A percentile compares a stretch with the other conserved stretches of the same genome.
phyloP scores from a whole-genome alignment of 1,140 invertebrate genomes.

The Tetramorium simillimum region DNA sequence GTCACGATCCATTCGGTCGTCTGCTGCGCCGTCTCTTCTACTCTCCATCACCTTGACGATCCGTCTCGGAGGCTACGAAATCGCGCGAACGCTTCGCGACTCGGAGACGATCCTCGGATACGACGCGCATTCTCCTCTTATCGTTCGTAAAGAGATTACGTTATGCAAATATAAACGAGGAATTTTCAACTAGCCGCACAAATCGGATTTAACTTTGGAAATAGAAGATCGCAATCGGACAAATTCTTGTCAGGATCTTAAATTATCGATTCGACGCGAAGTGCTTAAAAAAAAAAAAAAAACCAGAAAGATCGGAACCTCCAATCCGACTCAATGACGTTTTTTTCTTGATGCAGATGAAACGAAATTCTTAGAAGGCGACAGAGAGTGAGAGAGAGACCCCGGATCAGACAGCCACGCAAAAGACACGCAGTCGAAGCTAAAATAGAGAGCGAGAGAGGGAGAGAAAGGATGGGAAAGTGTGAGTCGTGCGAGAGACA shows the following conservation, averaged over 20 bases:
- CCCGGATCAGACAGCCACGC: slow-evolving; percentile 67
- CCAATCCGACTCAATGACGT: slow-evolving; percentile 54
- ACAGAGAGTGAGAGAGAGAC: slow-evolving; percentile 72
- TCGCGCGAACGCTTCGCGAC: slow-evolving; percentile 57
- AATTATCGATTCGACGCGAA: slow-evolving; percentile 24
- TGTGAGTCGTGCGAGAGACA: slow-evolving; percentile 33
- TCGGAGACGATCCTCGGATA: background rate
- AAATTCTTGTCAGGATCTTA: slow-evolving; percentile 38
- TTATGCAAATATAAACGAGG: slow-evolving; percentile 20
- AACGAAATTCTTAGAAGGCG: slow-evolving; percentile 74
- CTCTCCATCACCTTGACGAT: slow-evolving; percentile 70
- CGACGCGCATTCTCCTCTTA: slow-evolving; percentile 5
- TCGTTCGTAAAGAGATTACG: background rate
- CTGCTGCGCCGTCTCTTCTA: slow-evolving; percentile 74
- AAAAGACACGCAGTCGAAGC: slow-evolving; percentile 51
- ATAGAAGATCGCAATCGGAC: slow-evolving; percentile 35
- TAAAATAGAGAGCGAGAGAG: slow-evolving; percentile 35
- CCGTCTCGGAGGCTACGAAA: slow-evolving; percentile 30
- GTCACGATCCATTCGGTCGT: slow-evolving; percentile 73
- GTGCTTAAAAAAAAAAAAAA: background rate
- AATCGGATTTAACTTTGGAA: slow-evolving; percentile 44
- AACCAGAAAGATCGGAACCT: background rate
- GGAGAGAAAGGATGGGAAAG: slow-evolving; percentile 29
- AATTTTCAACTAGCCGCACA: slow-evolving; percentile 17
- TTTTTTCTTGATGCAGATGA: slow-evolving; percentile 70